Base-by-base conservation (phyloP, 2,888 invertebrate species). In the Mermis nigrescens region DNA sequence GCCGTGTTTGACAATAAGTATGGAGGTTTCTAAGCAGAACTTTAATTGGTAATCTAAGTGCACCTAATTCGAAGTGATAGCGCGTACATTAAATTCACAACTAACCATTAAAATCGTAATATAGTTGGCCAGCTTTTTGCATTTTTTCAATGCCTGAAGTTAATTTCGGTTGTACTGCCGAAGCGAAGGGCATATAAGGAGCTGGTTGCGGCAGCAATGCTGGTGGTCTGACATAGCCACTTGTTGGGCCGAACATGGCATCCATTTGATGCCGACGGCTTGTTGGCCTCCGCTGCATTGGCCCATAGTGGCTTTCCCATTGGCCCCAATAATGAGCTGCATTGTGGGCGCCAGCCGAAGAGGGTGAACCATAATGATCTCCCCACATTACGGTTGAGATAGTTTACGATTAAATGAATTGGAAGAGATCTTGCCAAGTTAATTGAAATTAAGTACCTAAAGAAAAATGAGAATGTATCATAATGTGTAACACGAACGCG, bases 311-410 rank as follows among this genome's bases (percentile, higher is more conserved):
- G 48, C 48, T 48, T 4, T 48, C 48, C 48, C 48, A 48, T 48
- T 48, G 48, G 7, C 48, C 48, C 48, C 48, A 48, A 48, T 48
- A 48, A 38, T 19, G 38, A 38, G n/a, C n/a, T n/a, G n/a, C n/a
- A n/a, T n/a, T n/a, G n/a, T n/a, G n/a, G n/a, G n/a, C n/a, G n/a
- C n/a, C n/a, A n/a, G n/a, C n/a, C n/a, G n/a, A n/a, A n/a, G n/a
- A n/a, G n/a, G 38, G 38, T 12, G 38, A 38, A 12, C 12, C 12
- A 38, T 38, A 12, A 19, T 12, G 19, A 38, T 38, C 38, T 7
- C 19, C 19, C 38, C 38, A 38, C 38, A 38, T 38, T 38, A 12
- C 38, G 38, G 38, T 38, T n/a, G n/a, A n/a, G n/a, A n/a, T n/a
- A n/a, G n/a, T n/a, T n/a, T n/a, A n/a, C n/a, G n/a, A n/a, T n/a